phyloP scores from a whole-genome alignment of 2,113 vertebrate genomes.

The Shinisaurus crocodilurus region DNA sequence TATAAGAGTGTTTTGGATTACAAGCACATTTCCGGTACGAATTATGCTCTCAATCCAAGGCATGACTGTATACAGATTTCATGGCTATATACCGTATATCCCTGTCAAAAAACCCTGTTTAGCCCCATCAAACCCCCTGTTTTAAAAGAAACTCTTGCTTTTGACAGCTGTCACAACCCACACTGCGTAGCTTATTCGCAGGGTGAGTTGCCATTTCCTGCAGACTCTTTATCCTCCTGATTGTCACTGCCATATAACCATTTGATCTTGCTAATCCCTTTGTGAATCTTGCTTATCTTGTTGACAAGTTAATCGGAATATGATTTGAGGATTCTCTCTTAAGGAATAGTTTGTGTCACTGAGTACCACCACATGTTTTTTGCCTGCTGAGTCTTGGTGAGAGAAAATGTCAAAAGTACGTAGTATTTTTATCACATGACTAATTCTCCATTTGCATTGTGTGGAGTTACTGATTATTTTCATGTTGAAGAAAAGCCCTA shows the following conservation, averaged over 20 bases:
- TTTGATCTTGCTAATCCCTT: neutral
- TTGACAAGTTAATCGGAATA: neutral
- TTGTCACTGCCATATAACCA: neutral
- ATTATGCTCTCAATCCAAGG: too few relatives aligned
- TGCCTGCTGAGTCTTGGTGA: too few relatives aligned
- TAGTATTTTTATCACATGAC: neutral
- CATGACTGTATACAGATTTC: too few relatives aligned
- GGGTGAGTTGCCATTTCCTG: too few relatives aligned
- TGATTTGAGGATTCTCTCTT: neutral
- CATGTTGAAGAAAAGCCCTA: neutral
- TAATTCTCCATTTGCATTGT: neutral
- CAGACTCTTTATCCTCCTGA: neutral
- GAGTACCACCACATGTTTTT: neutral
- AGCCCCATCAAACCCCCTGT: too few relatives aligned
- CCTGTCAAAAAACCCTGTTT: too few relatives aligned
- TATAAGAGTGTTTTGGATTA: too few relatives aligned
- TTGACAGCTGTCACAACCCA: too few relatives aligned
- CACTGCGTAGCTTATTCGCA: too few relatives aligned
- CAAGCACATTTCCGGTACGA: too few relatives aligned
- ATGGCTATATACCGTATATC: too few relatives aligned
- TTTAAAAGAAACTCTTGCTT: too few relatives aligned
- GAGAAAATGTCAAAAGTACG: neutral
- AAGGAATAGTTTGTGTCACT: neutral
- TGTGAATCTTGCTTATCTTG: neutral
- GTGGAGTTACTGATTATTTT: neutral